Base-by-base conservation (phyloP, 2,888 invertebrate species). In the Rugalucina vietnamica region DNA sequence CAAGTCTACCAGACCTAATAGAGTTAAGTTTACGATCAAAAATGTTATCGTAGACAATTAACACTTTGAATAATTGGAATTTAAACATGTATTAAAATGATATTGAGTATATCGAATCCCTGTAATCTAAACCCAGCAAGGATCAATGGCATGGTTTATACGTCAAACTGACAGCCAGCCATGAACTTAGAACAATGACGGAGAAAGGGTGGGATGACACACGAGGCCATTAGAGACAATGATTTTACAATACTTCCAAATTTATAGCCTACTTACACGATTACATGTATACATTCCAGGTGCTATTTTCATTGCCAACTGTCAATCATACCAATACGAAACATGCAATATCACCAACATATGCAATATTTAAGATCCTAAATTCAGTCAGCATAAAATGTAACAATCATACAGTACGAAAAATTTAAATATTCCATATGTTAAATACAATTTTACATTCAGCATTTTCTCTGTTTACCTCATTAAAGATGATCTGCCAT, bases 401-500 rank as follows among this genome's bases (percentile, higher is more conserved):
- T n/a, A n/a, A n/a, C n/a, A n/a, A n/a, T n/a, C n/a, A n/a, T n/a
- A n/a, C n/a, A n/a, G n/a, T n/a, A n/a, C n/a, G n/a, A n/a, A n/a
- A n/a, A n/a, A n/a, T n/a, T n/a, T n/a, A n/a, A n/a, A n/a, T n/a
- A n/a, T n/a, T n/a, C n/a, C n/a, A n/a, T n/a, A n/a, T n/a, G n/a
- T n/a, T n/a, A n/a, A n/a, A n/a, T n/a, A n/a, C n/a, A n/a, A n/a
- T n/a, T n/a, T n/a, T n/a, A n/a, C n/a, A n/a, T n/a, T n/a, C n/a
- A n/a, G n/a, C n/a, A n/a, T n/a, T n/a, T n/a, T n/a, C n/a, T n/a
- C n/a, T n/a, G n/a, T n/a, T 72, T 82, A 93, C 93, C 90, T 92
- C 89, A 73, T 91, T 92, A 73, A 92, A 93, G 27, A 93, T 90
- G 14, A 91, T 91, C 76, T 91, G 92, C 93, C 92, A 92, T 80